A percentile compares a stretch with the other conserved stretches of the same genome.
phyloP scores from a whole-genome alignment of 1,140 invertebrate species.

The Drosophila simulans region DNA sequence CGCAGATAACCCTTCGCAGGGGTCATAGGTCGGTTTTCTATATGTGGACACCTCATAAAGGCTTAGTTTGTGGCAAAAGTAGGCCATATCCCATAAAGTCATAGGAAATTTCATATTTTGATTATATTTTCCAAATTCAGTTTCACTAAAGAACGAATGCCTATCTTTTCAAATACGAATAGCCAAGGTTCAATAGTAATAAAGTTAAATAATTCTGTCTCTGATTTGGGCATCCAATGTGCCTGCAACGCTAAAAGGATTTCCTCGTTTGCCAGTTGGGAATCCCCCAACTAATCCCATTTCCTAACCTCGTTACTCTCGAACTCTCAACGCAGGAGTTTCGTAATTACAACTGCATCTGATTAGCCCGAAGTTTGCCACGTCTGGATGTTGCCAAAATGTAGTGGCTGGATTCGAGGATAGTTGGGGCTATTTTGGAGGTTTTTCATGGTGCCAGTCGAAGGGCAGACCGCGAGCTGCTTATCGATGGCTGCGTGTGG shows the following conservation, averaged over 20 bases:
- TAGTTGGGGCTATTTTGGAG: background rate
- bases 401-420: background rate
- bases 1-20: conserved; percentile 38
- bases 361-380: conserved; percentile 54
- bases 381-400: conserved; percentile 8
- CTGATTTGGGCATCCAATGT: background rate
- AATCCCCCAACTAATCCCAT: background rate
- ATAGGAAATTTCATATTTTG: background rate
- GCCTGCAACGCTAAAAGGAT: background rate
- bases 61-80: background rate
- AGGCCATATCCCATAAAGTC: background rate
- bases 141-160: too few relatives aligned
- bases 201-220: background rate
- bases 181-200: background rate
- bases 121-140: too few relatives aligned
- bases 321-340: conserved; percentile 35
- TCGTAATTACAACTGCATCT: conserved; percentile 70
- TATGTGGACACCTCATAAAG: conserved; percentile 37
- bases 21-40: conserved; percentile 16
- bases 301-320: conserved; percentile 8
- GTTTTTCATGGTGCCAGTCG: background rate
- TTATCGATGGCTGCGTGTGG: conserved; percentile 41
- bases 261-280: background rate
- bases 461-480: conserved; percentile 11
- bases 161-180: too few relatives aligned